Base-by-base conservation (phyloP, 2,888 invertebrate species). In the Strigamia crassipes region DNA sequence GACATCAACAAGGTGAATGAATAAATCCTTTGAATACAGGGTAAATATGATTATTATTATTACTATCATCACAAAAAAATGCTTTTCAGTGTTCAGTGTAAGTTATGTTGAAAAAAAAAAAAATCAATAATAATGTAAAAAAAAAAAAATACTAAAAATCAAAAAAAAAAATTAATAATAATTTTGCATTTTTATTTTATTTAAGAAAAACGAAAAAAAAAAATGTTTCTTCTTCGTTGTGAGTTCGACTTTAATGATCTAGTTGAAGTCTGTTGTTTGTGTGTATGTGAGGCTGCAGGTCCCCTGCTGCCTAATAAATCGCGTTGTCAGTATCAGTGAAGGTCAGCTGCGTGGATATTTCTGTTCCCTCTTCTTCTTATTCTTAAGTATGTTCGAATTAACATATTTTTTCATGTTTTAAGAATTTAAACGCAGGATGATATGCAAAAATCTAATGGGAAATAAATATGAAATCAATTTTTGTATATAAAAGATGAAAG, bases 241-340 rank as follows among this genome's bases (percentile, higher is more conserved):
- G 73, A 73, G 73, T 31, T 31, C 73, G 73, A 73, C 73, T 73
- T 73, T 73, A 73, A 73, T 73, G 73, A 73, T 73, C 73, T 73
- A 73, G 73, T 73, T 73, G 73, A 73, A 73, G 73, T 73, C 73
- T 73, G 73, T 73, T 73, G 73, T 73, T 73, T 73, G 73, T 73
- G 73, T 73, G 73, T 73, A 73, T 73, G 73, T 73, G 73, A 73
- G 73, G 73, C 73, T 73, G 73, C 73, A 73, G 73, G 73, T 73
- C 73, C 73, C 73, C 73, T 73, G 73, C 73, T 73, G 73, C 73
- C 73, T 73, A 73, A 73, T 73, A 73, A 73, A 73, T 73, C 73
- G 73, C 73, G 73, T 73, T 73, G 73, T 73, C 73, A 73, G 73
- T 73, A 73, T 73, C 73, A 73, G 73, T 73, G 73, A 73, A 73